Conservation (phyloP, 2,113 vertebrate genomes). For the Vulpes vulpes region DNA sequence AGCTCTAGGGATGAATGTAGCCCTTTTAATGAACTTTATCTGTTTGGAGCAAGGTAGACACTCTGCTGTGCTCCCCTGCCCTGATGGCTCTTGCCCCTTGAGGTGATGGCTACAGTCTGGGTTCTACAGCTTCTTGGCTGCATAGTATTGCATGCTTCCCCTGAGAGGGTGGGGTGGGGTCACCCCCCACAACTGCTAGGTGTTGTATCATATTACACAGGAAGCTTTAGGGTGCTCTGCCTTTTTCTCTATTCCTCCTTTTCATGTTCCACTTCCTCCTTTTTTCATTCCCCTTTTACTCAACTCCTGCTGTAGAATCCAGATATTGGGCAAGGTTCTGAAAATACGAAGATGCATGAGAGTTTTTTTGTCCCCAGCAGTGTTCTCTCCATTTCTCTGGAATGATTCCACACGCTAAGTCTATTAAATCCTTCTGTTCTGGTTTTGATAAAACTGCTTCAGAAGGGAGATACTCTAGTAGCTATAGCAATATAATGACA, state of each 20-base stretch:
- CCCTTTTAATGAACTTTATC: neutral
- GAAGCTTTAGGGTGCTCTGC: neutral
- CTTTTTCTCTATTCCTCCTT: neutral
- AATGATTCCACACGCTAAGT: neutral
- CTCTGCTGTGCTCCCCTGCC: accelerated
- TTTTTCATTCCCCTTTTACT: neutral
- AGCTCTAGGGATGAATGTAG: too few species aligned
- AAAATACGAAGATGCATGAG: neutral
- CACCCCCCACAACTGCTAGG: too few species aligned
- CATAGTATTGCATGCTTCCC: neutral
- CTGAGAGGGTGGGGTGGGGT: neutral
- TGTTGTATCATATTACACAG: accelerated
- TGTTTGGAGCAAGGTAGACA: neutral
- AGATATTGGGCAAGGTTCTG: neutral
- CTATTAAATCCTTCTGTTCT: slow-evolving; percentile 30
- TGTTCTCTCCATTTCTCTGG: neutral
- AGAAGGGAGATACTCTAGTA: neutral
- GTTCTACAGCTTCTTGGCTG: neutral
- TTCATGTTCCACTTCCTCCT: neutral
- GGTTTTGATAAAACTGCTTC: slow-evolving; percentile 7
- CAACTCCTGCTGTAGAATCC: neutral
- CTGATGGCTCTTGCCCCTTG: neutral
- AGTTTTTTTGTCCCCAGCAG: neutral
- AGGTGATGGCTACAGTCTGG: neutral
- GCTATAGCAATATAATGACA: neutral